Conservation (phyloP, 1,140 invertebrate species). For the Spodoptera frugiperda region DNA sequence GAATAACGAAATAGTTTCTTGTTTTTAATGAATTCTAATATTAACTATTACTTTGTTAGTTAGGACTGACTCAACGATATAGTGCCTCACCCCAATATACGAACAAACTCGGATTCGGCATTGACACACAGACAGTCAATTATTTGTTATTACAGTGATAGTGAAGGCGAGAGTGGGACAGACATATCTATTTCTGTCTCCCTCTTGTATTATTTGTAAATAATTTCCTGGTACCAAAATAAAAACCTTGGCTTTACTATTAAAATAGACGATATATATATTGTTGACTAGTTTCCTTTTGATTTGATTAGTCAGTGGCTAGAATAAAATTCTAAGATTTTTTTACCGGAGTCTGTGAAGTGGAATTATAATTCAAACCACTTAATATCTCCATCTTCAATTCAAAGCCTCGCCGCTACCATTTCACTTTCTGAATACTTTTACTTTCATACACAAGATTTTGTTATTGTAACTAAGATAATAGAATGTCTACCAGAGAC, state of each 20-base stretch:
- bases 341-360: too few relatives aligned
- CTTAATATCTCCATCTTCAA: too few relatives aligned
- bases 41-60: neutral
- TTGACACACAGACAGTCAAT: conserved; percentile 25
- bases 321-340: too few relatives aligned
- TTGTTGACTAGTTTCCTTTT: neutral
- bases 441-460: conserved; percentile 7
- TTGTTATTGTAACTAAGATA: conserved; percentile 8
- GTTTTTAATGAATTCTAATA: too few relatives aligned
- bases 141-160: conserved; percentile 19
- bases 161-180: conserved; percentile 21
- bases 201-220: conserved; percentile 15
- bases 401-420: too few relatives aligned
- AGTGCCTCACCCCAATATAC: conserved; percentile 11
- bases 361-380: too few relatives aligned
- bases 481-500: conserved; percentile 8
- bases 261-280: conserved; percentile 10
- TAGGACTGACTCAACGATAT: neutral
- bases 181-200: conserved; percentile 12
- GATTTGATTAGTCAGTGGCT: neutral
- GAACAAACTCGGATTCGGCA: conserved; percentile 20
- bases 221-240: conserved; percentile 34
- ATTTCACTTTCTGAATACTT: conserved; percentile 17
- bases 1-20: too few relatives aligned
- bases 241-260: conserved; percentile 12